A percentile compares a stretch with the other conserved stretches of the same genome.
Conservation (phyloP, 2,113 vertebrate genomes). For the Picathartes gymnocephalus region DNA sequence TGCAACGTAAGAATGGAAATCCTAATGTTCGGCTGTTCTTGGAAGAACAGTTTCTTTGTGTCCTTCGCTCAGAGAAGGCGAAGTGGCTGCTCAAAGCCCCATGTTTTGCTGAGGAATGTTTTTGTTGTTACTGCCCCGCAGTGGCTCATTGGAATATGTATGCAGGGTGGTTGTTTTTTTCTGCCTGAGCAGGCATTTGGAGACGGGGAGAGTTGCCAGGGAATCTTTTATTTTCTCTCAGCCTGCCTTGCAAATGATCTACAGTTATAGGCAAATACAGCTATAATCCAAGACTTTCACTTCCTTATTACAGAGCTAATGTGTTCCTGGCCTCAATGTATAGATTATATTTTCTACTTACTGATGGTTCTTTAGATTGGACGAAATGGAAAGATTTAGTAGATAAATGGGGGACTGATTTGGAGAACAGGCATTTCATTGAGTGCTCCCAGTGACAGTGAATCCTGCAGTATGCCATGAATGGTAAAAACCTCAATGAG, state of each 20-base stretch:
- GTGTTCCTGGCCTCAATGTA: background rate
- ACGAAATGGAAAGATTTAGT: constrained; percentile 5
- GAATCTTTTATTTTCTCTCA: constrained; percentile 41
- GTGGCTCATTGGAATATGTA: constrained; percentile 66
- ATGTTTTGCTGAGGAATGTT: constrained; percentile 56
- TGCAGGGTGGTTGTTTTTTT: constrained; percentile 22
- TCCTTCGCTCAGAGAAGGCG: background rate
- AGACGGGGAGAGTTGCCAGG: constrained; percentile 24
- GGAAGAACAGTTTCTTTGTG: background rate
- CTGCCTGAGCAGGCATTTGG: constrained; percentile 34
- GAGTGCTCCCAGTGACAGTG: background rate
- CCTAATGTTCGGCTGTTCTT: background rate
- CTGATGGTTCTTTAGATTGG: constrained; percentile 24
- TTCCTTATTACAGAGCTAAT: constrained; percentile 33
- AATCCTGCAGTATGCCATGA: constrained; percentile 28
- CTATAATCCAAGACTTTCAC: constrained; percentile 34
- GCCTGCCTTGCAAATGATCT: constrained; percentile 45
- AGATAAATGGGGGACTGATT: constrained; percentile 51
- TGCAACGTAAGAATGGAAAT: background rate
- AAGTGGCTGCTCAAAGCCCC: background rate
- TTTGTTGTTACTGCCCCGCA: constrained; percentile 71
- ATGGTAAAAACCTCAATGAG: constrained; percentile 45
- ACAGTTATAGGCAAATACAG: constrained; percentile 32
- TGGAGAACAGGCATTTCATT: constrained; percentile 42
- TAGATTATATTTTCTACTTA: constrained; percentile 29